Percentiles rank a stretch among this genome's conserved stretches.
Conservation (phyloP, 2,797 vertebrate species). For the Saguinus oedipus region DNA sequence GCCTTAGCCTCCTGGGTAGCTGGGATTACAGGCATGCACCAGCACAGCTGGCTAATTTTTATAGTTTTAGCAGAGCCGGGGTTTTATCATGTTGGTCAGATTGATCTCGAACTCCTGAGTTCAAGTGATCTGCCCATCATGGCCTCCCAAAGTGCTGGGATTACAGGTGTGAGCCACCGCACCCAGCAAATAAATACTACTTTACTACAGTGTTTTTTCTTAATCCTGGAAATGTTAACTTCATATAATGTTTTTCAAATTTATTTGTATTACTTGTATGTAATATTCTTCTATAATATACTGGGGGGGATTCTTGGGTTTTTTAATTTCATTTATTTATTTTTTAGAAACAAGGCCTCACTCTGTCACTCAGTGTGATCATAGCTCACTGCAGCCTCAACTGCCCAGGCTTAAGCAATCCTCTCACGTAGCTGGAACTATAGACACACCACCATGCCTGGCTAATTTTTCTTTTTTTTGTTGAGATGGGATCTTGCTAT, state of each 20-base stretch:
- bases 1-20: not conserved
- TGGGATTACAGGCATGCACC: not conserved
- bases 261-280: not conserved
- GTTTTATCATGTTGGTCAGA: not conserved
- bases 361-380: not conserved
- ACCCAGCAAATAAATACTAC: not conserved
- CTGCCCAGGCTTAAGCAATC: too few relatives aligned
- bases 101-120: not conserved
- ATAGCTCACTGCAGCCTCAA: not conserved
- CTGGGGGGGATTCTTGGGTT: not conserved
- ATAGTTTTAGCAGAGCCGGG: not conserved
- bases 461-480: not conserved
- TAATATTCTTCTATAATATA: not conserved
- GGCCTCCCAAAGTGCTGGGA: not conserved
- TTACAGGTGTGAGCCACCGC: not conserved
- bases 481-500: not conserved
- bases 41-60: not conserved
- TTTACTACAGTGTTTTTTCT: not conserved
- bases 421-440: too few relatives aligned
- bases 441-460: too few relatives aligned
- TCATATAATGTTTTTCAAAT: not conserved
- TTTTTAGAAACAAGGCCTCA: not conserved
- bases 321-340: not conserved
- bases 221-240: not conserved
- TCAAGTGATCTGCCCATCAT: not conserved